Base-by-base conservation (phyloP, 2,888 invertebrate species). In the Abrostola triplasia region DNA sequence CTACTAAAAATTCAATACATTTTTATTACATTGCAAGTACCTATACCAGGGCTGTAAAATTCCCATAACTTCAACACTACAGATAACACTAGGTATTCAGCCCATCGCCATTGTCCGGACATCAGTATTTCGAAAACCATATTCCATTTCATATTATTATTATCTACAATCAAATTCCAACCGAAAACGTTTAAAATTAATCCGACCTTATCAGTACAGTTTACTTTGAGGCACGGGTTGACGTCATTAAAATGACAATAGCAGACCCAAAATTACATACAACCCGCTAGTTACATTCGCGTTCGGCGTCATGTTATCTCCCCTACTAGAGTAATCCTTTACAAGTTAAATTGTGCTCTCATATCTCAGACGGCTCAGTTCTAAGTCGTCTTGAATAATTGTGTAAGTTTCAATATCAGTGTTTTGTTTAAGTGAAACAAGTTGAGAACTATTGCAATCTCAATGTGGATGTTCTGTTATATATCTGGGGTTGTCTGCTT, bases 331-430 rank as follows among this genome's bases (percentile, higher is more conserved):
- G 76, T 81, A 78, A 81, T 83, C 80, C 73, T 72, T 64, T 70
- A 76, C 74, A 79, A 80, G 75, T 78, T 78, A 74, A 75, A 80
- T 73, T 79, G 67, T 70, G 63, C 70, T 63, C 57, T 68, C 76
- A 73, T 78, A 81, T 75, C 76, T 76, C 62, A 61, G 58, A 53
- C 54, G 36, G 51, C 64, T 59, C 44, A 59, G 67, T 63, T 59
- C 41, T 62, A 64, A 54, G 68, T 75, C 68, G 51, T 62, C 59
- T 62, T 82, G 81, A 82, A 77, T 80, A 81, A 81, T 80, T 76
- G 75, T 77, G 62, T 62, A 77, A 80, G 73, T 81, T 81, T 71
- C 68, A 70, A 72, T 78, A 64, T 62, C 64, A 48, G 24, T 69
- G 76, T 78, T 74, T 74, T 72, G 78, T 78, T 73, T 65, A 77